phyloP scores from a whole-genome alignment of 2,113 vertebrate species.

The Nerophis lumbriciformis region DNA sequence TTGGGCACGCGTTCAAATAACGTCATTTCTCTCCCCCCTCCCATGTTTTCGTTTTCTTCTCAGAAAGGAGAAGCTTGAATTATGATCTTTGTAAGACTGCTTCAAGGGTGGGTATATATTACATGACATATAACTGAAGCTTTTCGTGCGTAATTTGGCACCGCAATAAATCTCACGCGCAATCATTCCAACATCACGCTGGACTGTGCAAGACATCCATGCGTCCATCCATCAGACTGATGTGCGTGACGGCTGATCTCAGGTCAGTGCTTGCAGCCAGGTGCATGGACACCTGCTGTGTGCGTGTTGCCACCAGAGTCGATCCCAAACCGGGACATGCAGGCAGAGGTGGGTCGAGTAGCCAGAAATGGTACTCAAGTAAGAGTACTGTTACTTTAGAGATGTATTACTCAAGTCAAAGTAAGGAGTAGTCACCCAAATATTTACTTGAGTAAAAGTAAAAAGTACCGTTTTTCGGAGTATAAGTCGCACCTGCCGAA shows the following conservation, averaged over 20 bases:
- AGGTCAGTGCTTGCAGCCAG: not conserved
- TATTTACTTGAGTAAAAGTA: no score
- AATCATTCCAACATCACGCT: not conserved
- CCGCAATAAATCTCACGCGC: conserved; percentile 16
- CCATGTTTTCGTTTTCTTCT: conserved; percentile 65
- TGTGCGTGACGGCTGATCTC: not conserved
- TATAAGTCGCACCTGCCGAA: no score
- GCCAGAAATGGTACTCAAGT: no score
- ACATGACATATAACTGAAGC: not conserved
- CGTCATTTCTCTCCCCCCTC: conserved; percentile 86
- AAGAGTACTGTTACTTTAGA: no score
- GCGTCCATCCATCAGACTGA: no score
- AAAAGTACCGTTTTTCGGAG: no score
- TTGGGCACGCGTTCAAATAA: conserved; percentile 98
- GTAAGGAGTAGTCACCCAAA: no score
- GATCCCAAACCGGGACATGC: conserved; percentile 53
- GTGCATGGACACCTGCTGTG: not conserved
- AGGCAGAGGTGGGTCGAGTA: no score
- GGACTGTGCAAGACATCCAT: no score
- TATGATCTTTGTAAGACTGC: conserved; percentile 69
- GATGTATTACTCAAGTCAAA: no score
- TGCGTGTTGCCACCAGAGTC: no score
- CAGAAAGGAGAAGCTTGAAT: conserved; percentile 63
- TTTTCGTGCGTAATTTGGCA: conserved; percentile 8
- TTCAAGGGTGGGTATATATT: conserved; percentile 36